These are phyloP conservation scores for Diadumene lineata DNA, from an alignment of 92 coral and sea anemone species.

Conservation along the genomic window DNA sequence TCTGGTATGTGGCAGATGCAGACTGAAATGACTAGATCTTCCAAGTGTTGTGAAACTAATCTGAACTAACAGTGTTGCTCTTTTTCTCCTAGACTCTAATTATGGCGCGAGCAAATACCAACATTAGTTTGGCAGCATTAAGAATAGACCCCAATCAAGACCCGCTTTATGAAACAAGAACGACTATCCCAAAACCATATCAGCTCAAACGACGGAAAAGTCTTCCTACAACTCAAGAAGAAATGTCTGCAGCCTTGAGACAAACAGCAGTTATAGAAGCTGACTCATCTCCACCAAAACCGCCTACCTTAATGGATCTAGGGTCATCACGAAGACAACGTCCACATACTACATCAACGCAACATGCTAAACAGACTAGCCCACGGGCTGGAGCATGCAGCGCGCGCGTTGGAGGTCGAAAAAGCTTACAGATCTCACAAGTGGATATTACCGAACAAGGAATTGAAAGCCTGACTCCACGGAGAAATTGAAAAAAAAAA, in stretches of 20 bases:
- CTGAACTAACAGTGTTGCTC: background rate
- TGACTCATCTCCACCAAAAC: slow-evolving; percentile 5
- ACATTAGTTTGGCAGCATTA: slow-evolving; percentile 77
- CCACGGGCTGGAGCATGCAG: slow-evolving; percentile 51
- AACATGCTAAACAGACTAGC: slow-evolving; percentile 48
- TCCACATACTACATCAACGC: slow-evolving; percentile 67
- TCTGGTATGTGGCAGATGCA: too few species aligned
- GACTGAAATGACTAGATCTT: too few species aligned
- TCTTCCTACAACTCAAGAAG: slow-evolving; percentile 69
- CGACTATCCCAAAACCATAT: background rate
- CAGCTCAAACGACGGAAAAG: slow-evolving; percentile 57
- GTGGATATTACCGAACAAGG: slow-evolving; percentile 76
- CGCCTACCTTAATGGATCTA: slow-evolving; percentile 1
- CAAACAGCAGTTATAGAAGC: slow-evolving; percentile 40
- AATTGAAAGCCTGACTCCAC: slow-evolving; percentile 27
- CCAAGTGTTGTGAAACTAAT: too few species aligned
- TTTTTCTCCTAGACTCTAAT: slow-evolving; percentile 56
- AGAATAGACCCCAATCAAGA: slow-evolving; percentile 46
- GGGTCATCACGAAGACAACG: slow-evolving; percentile 31
- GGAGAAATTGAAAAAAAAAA: background rate
- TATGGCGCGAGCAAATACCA: slow-evolving; percentile 66
- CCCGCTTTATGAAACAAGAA: background rate
- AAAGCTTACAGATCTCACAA: slow-evolving; percentile 61
- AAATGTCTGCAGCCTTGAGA: slow-evolving; percentile 43
- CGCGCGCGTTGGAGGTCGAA: slow-evolving; percentile 47